A percentile compares a stretch with the other conserved stretches of the same genome.
Evolutionary conservation across 2,113 vertebrate species (phyloP).

Genomic region (Alces alces): DNA sequence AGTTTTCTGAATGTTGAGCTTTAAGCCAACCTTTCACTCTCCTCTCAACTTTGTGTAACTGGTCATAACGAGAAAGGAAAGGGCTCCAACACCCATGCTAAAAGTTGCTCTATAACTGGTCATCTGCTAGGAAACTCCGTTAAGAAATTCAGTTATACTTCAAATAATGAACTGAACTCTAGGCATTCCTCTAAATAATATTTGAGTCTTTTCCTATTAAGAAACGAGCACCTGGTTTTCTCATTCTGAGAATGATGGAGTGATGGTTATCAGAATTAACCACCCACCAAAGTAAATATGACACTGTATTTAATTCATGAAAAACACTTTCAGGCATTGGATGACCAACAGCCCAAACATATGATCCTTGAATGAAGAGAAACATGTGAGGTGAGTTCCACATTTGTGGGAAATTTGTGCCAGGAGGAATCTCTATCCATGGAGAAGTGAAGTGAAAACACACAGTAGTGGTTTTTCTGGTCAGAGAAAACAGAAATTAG

Average conservation of each 20-base stretch:
- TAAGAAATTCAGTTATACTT: not conserved
- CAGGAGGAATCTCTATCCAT: not conserved
- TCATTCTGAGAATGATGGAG: not conserved
- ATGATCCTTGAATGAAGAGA: not conserved
- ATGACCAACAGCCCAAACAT: not conserved
- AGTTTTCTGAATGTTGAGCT: not conserved
- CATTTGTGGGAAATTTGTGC: not conserved
- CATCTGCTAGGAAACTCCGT: not conserved
- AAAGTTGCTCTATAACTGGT: not conserved
- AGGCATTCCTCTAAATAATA: not conserved
- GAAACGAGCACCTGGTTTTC: not conserved
- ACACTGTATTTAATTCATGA: not conserved
- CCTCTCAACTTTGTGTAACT: conserved; percentile 7
- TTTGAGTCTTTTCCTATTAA: not conserved
- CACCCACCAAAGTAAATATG: not conserved
- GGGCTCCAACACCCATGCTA: not conserved
- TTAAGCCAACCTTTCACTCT: not conserved
- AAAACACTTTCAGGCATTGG: not conserved
- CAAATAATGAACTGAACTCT: not conserved
- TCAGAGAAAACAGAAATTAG: not conserved
- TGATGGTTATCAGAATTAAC: not conserved
- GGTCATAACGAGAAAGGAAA: conserved; percentile 22
- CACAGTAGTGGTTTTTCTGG: not conserved
- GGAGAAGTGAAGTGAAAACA: not conserved
- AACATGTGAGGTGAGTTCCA: not conserved